These are phyloP conservation scores for Proteles cristata DNA, from an alignment of 2,113 vertebrate species.

Conservation along the genomic window DNA sequence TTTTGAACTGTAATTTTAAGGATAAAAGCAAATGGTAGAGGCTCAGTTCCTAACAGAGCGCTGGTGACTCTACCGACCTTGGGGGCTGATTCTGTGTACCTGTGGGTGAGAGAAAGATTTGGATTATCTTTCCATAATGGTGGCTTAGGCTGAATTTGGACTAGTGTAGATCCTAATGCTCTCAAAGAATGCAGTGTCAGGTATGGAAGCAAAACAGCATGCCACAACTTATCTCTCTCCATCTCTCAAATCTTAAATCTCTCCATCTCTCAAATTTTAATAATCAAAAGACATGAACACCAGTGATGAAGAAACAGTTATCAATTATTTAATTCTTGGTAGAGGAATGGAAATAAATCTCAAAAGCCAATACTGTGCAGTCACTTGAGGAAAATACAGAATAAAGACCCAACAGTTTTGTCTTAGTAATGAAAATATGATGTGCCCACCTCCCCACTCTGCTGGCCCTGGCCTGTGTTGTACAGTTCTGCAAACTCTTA, in stretches of 20 bases:
- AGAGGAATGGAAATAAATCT: slow-evolving; percentile 54
- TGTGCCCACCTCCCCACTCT: neutral
- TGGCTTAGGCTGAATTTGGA: neutral
- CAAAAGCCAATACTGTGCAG: slow-evolving; percentile 65
- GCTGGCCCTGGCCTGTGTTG: neutral
- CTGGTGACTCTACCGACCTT: slow-evolving; percentile 53
- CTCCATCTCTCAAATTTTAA: neutral
- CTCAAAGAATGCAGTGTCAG: neutral
- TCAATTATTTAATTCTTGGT: slow-evolving; percentile 75
- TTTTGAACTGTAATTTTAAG: slow-evolving; percentile 39
- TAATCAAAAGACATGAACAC: slow-evolving; percentile 61
- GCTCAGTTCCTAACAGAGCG: slow-evolving; percentile 67
- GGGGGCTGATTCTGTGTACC: neutral
- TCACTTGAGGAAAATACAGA: slow-evolving; percentile 71
- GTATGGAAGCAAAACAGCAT: neutral
- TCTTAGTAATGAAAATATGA: slow-evolving; percentile 47
- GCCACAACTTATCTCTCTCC: neutral
- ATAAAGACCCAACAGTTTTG: slow-evolving; percentile 22
- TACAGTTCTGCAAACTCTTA: neutral
- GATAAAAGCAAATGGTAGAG: slow-evolving; percentile 57
- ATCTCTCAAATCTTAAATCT: neutral
- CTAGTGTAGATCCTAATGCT: neutral
- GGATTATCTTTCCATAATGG: neutral
- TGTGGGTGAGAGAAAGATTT: neutral
- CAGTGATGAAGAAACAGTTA: slow-evolving; percentile 60